Evolutionary conservation across 2,113 vertebrate species (phyloP).

Genomic region (Urocolius indicus): DNA sequence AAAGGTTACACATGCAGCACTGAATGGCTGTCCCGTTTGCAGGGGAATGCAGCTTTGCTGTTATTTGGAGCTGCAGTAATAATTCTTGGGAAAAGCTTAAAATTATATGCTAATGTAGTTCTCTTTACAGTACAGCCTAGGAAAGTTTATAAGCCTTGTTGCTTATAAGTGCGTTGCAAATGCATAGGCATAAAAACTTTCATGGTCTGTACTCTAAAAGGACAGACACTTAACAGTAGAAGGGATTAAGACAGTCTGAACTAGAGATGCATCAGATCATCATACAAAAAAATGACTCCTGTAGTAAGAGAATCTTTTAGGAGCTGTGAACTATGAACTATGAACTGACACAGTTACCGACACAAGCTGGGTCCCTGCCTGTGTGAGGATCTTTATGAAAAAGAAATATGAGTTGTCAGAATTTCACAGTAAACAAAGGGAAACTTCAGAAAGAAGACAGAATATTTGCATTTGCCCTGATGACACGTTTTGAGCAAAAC

Average conservation of each 20-base stretch:
- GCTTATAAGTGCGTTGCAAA: background rate
- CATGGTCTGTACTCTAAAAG: background rate
- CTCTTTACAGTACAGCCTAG: background rate
- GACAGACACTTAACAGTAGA: background rate
- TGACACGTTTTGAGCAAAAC: background rate
- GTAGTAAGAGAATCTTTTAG: no score
- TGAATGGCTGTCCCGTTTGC: background rate
- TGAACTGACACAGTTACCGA: background rate
- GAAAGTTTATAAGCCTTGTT: background rate
- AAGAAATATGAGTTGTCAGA: background rate
- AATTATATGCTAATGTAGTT: background rate
- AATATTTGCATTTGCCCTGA: background rate
- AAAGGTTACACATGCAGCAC: background rate
- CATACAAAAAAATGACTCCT: background rate
- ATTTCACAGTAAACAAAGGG: background rate
- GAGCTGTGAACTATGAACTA: background rate
- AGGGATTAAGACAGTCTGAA: background rate
- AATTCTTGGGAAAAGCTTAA: background rate
- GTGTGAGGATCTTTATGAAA: background rate
- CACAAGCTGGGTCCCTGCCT: background rate
- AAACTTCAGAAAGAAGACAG: background rate
- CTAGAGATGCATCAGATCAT: background rate
- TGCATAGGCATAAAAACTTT: background rate
- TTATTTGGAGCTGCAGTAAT: background rate
- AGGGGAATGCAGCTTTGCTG: background rate